A percentile compares a stretch with the other conserved stretches of the same genome.
Conservation (phyloP, 2,888 invertebrate genomes). For the Orgyia antiqua region DNA sequence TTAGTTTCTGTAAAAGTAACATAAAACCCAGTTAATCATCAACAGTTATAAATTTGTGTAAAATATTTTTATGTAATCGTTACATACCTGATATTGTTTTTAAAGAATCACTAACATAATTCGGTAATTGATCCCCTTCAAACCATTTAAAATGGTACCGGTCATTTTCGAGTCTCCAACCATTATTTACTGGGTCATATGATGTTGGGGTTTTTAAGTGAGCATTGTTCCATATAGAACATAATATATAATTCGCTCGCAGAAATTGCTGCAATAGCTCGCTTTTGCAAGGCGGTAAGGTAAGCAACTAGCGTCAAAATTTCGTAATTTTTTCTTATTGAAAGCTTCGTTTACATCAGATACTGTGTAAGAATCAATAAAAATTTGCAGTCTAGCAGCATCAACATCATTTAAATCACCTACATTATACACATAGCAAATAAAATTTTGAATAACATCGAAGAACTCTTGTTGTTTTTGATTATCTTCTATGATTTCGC, state of each 20-base stretch:
- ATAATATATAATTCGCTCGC: slow-evolving; percentile 14
- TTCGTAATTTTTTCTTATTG: background rate
- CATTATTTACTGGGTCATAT: slow-evolving; percentile 19
- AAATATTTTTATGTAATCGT: slow-evolving; percentile 1
- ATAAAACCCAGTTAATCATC: background rate
- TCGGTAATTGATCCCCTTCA: slow-evolving; percentile 21
- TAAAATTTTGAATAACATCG: slow-evolving; percentile 6
- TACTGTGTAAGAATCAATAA: slow-evolving; percentile 6
- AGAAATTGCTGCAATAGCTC: slow-evolving; percentile 15
- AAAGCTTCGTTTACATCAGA: slow-evolving; percentile 3
- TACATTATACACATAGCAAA: slow-evolving; percentile 8
- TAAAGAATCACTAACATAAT: slow-evolving; percentile 15
- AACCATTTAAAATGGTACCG: slow-evolving; percentile 24
- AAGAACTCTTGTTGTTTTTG: background rate
- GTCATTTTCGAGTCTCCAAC: slow-evolving; percentile 20
- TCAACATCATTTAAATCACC: slow-evolving; percentile 8
- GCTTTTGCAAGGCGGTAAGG: slow-evolving; percentile 15
- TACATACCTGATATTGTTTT: slow-evolving; percentile 2
- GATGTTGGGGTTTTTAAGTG: slow-evolving; percentile 9
- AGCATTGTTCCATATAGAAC: slow-evolving; percentile 16
- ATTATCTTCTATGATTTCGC: background rate
- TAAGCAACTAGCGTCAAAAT: background rate
- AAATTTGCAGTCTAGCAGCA: slow-evolving; percentile 8
- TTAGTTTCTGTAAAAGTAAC: background rate
- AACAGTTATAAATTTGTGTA: background rate